Percentiles rank a stretch among this genome's conserved stretches.
Evolutionary conservation across 2,797 vertebrate species (phyloP).

Genomic region (Pseudomugil gertrudae): DNA sequence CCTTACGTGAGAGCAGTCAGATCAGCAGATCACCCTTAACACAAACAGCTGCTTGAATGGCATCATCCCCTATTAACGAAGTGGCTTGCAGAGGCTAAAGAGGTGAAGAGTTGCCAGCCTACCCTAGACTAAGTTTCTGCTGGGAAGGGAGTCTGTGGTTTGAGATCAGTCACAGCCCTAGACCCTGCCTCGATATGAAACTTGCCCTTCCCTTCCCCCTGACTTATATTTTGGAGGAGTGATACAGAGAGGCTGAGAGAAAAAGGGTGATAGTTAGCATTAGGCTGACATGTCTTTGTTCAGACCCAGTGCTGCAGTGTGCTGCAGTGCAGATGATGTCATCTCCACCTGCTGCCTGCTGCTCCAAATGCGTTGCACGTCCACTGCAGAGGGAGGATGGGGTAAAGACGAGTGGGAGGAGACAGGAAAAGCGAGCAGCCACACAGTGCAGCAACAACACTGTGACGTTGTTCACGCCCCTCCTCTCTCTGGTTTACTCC

Average conservation of each 20-base stretch:
- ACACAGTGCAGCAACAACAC: constrained; percentile 75
- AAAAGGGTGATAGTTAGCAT: constrained; percentile 69
- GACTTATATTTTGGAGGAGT: constrained; percentile 34
- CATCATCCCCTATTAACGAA: constrained; percentile 34
- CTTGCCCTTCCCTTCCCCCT: constrained; percentile 39
- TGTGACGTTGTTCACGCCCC: constrained; percentile 63
- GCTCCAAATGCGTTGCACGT: constrained; percentile 86
- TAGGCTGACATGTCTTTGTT: constrained; percentile 87
- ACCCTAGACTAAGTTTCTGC: constrained; percentile 37
- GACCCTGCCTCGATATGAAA: constrained; percentile 48
- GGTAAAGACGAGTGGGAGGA: constrained; percentile 69
- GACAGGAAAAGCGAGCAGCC: constrained; percentile 72
- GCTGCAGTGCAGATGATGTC: constrained; percentile 90
- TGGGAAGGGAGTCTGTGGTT: constrained; percentile 34
- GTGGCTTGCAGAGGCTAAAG: constrained; percentile 34
- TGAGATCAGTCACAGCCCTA: constrained; percentile 58
- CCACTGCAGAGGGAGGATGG: constrained; percentile 83
- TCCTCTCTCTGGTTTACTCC: constrained; percentile 72
- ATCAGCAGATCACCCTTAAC: constrained; percentile 28
- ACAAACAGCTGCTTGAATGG: constrained; percentile 9
- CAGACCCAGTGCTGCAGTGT: constrained; percentile 88
- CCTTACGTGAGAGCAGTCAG: constrained; percentile 20
- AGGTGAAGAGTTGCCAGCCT: constrained; percentile 36
- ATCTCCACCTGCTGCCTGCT: constrained; percentile 85
- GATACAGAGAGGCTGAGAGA: constrained; percentile 39